phyloP scores from a whole-genome alignment of 2,113 vertebrate species.

The Ia io region DNA sequence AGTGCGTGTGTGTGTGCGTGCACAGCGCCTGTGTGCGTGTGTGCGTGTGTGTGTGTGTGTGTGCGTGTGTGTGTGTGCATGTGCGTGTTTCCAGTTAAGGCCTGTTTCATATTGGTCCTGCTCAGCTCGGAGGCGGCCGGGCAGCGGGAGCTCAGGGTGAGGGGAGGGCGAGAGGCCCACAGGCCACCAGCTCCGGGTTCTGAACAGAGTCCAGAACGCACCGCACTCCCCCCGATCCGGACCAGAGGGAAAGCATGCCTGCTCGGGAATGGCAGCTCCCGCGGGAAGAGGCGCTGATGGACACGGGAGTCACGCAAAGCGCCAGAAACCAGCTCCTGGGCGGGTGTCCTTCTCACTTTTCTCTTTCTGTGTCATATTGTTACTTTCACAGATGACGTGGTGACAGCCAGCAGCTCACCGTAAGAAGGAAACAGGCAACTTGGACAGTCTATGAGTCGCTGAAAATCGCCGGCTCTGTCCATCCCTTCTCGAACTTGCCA shows the following conservation, averaged over 20 bases:
- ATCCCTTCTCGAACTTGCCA: neutral
- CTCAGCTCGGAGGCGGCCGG: neutral
- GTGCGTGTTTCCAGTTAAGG: conserved; percentile 44
- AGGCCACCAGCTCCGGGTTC: conserved; percentile 32
- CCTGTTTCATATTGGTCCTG: neutral
- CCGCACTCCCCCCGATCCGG: conserved; percentile 44
- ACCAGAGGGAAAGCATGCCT: conserved; percentile 75
- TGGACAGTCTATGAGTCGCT: neutral
- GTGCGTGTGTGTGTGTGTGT: accelerated
- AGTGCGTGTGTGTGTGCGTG: neutral
- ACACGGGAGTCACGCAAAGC: neutral
- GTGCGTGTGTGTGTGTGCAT: neutral
- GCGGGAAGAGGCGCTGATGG: conserved; percentile 71
- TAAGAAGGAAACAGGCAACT: neutral
- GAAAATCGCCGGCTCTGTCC: neutral
- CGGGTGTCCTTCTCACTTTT: neutral
- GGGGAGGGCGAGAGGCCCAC: neutral
- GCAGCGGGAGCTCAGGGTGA: accelerated
- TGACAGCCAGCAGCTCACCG: conserved; percentile 56
- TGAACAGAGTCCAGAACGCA: conserved; percentile 35
- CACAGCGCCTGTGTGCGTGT: neutral
- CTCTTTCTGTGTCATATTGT: neutral
- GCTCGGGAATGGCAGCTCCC: conserved; percentile 77
- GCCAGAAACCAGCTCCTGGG: conserved; percentile 55
- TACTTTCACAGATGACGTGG: conserved; percentile 58